phyloP scores from a whole-genome alignment of 2,888 invertebrate genomes.

The Eupithecia abbreviata region DNA sequence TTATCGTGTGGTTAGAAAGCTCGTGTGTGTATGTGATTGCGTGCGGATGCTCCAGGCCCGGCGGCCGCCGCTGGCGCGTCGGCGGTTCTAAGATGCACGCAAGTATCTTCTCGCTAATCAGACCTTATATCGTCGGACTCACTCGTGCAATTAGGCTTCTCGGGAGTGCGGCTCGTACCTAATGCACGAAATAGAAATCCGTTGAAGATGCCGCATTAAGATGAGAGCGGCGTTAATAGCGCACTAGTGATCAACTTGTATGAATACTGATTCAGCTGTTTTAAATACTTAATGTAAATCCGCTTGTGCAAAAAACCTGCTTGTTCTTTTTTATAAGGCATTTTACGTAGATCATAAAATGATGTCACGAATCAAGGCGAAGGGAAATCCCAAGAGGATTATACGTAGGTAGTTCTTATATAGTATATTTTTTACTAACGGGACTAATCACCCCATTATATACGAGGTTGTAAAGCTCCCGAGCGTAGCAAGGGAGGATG shows the following conservation, averaged over 20 bases:
- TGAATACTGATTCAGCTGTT: slow-evolving; percentile 1
- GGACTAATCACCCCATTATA: too few relatives aligned
- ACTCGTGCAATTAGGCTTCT: slow-evolving; percentile 73
- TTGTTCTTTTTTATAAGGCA: background rate
- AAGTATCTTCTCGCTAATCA: slow-evolving; percentile 76
- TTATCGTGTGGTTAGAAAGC: slow-evolving; percentile 52
- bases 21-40: slow-evolving; percentile 65
- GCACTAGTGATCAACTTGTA: slow-evolving; percentile 11
- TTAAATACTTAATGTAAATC: background rate
- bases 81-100: slow-evolving; percentile 70
- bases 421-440: too few relatives aligned
- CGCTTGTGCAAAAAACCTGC: background rate
- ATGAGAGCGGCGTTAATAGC: slow-evolving; percentile 22
- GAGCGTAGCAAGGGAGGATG: too few relatives aligned
- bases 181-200: slow-evolving; percentile 47
- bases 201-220: slow-evolving; percentile 40
- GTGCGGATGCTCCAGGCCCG: slow-evolving; percentile 57
- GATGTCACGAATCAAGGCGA: slow-evolving; percentile 26
- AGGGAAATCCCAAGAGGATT: slow-evolving; percentile 32
- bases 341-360: slow-evolving; percentile 13
- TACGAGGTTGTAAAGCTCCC: too few relatives aligned
- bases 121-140: slow-evolving; percentile 67
- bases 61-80: slow-evolving; percentile 59
- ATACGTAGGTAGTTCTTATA: background rate
- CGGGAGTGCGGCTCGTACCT: slow-evolving; percentile 59